These are phyloP conservation scores for Macrochelys suwanniensis DNA, from an alignment of 2,797 vertebrate genomes.

Conservation along the genomic window DNA sequence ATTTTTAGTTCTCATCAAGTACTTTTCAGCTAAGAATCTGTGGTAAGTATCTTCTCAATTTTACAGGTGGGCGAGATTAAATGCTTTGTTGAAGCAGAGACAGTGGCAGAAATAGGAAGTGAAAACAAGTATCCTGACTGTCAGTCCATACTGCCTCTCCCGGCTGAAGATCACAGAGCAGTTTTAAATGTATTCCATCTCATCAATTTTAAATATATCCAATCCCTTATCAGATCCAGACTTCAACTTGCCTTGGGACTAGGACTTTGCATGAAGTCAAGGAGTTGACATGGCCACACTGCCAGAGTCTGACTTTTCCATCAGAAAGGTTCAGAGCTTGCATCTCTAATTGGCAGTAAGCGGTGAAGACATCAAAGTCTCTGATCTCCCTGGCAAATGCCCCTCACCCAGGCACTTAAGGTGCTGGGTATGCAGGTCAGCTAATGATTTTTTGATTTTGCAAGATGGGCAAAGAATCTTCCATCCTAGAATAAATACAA, in stretches of 20 bases:
- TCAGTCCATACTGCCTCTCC: neutral
- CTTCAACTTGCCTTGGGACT: neutral
- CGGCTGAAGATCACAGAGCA: neutral
- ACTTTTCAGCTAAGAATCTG: neutral
- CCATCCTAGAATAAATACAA: neutral
- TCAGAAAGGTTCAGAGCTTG: neutral
- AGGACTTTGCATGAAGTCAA: neutral
- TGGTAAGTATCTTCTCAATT: neutral
- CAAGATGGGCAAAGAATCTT: neutral
- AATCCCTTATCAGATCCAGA: neutral
- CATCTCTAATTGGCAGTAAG: neutral
- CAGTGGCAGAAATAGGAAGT: neutral
- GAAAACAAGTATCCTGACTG: neutral
- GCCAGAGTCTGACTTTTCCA: neutral
- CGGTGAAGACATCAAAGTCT: neutral
- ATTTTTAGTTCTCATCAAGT: neutral
- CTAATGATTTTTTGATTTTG: neutral
- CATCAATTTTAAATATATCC: neutral
- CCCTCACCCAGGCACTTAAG: neutral
- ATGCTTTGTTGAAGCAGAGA: neutral
- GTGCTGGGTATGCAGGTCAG: neutral
- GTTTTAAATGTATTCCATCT: neutral
- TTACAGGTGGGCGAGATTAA: neutral
- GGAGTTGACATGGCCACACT: neutral
- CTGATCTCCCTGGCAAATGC: neutral